Percentiles rank a stretch among this genome's conserved stretches.
Conservation (phyloP, 2,888 invertebrate genomes). For the Electrophaes corylata region DNA sequence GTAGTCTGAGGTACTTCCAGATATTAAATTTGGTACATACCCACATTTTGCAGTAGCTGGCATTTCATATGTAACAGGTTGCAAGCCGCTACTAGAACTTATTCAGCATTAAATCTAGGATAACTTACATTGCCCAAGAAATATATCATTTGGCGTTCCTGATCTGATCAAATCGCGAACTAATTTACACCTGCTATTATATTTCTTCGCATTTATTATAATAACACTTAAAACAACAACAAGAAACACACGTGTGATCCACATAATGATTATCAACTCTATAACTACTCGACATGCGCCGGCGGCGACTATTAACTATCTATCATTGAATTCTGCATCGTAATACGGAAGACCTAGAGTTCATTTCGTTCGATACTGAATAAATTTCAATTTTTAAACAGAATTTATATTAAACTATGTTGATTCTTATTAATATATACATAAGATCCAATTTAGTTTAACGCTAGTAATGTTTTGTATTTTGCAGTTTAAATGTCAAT, state of each 20-base stretch:
- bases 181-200: slow-evolving; percentile 68
- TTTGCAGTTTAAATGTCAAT: slow-evolving; percentile 55
- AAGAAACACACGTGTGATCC: slow-evolving; percentile 53
- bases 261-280: slow-evolving; percentile 51
- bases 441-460: slow-evolving; percentile 24
- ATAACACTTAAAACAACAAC: slow-evolving; percentile 42
- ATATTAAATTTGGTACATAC: no score
- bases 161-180: slow-evolving; percentile 63
- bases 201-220: slow-evolving; percentile 49
- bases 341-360: slow-evolving; percentile 2
- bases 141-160: slow-evolving; percentile 61
- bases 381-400: slow-evolving; percentile 7
- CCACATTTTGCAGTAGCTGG: no score
- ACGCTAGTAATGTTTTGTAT: slow-evolving; percentile 20
- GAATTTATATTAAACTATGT: background rate
- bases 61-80: no score
- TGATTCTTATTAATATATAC: background rate
- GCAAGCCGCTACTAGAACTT: no score
- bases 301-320: slow-evolving; percentile 12
- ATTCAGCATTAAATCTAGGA: no score
- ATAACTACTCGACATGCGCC: slow-evolving; percentile 40
- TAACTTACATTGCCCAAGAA: slow-evolving; percentile 73
- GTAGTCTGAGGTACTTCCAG: no score
- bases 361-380: slow-evolving; percentile 1
- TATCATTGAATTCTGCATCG: slow-evolving; percentile 11